These are phyloP conservation scores for Coluber constrictor DNA, from an alignment of 2,797 vertebrate genomes.

Conservation along the genomic window DNA sequence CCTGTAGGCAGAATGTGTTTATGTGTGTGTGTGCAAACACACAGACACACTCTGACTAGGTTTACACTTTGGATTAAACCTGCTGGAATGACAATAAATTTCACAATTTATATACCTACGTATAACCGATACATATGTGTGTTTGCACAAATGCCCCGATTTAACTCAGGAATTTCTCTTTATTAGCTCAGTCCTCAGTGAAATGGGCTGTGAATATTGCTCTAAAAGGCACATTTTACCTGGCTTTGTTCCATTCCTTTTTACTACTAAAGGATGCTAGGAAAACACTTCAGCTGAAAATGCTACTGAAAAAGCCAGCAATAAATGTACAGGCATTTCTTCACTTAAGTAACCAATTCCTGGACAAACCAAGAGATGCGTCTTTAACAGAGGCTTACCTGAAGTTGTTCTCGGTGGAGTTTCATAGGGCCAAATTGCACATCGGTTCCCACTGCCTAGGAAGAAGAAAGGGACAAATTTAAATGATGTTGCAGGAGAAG, in stretches of 20 bases:
- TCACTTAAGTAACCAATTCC: background rate
- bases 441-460: constrained; percentile 85
- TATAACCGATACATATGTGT: background rate
- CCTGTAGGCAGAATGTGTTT: constrained; percentile 24
- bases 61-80: background rate
- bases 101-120: background rate
- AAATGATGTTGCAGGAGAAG: background rate
- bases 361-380: background rate
- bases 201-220: background rate
- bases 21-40: background rate
- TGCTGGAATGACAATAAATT: background rate
- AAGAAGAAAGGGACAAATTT: constrained; percentile 61
- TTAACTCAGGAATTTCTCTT: background rate
- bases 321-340: background rate
- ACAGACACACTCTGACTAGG: background rate
- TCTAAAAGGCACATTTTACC: background rate
- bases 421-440: constrained; percentile 98
- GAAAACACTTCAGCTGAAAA: background rate
- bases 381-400: constrained; percentile 75
- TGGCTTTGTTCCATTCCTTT: background rate
- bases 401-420: constrained; percentile 95
- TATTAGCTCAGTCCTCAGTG: background rate
- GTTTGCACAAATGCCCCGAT: background rate
- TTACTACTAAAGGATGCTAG: background rate
- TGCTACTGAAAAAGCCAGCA: background rate